Percentiles rank a stretch among this genome's conserved stretches.
These are phyloP conservation scores for Cebidichthys violaceus DNA, from an alignment of 2,113 vertebrate species.

Conservation along the genomic window DNA sequence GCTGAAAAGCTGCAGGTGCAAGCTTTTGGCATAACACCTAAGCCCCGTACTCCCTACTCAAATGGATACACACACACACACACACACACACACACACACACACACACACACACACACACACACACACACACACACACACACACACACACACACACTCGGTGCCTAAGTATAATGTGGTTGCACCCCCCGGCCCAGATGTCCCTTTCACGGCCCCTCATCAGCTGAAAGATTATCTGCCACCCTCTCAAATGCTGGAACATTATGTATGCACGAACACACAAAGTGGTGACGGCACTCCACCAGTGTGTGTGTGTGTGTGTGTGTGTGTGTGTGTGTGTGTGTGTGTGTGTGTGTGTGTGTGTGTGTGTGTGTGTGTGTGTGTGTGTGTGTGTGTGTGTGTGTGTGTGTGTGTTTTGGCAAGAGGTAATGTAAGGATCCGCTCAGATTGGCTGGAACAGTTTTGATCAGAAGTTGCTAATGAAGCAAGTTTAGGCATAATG, in stretches of 20 bases:
- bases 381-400: too few species aligned
- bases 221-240: constrained; percentile 51
- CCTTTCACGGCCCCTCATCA: constrained; percentile 57
- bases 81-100: constrained; percentile 5
- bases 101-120: constrained; percentile 4
- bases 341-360: too few species aligned
- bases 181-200: constrained; percentile 52
- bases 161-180: constrained; percentile 38
- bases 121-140: constrained; percentile 9
- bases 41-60: constrained; percentile 3
- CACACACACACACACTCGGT: background rate
- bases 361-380: too few species aligned
- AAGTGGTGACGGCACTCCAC: background rate
- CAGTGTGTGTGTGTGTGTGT: background rate
- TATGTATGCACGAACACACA: constrained; percentile 42
- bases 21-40: constrained; percentile 42
- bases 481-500: background rate
- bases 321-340: too few species aligned
- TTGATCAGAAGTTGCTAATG: background rate
- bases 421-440: constrained; percentile 1
- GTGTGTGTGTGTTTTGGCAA: constrained; percentile 11
- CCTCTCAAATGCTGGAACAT: constrained; percentile 53
- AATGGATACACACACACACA: constrained; percentile 32
- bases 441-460: background rate
- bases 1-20: constrained; percentile 76